Evolutionary conservation across 2,113 vertebrate species (phyloP), one percentile per base, ranked within the genome.

Genomic region (Trichechus manatus): DNA sequence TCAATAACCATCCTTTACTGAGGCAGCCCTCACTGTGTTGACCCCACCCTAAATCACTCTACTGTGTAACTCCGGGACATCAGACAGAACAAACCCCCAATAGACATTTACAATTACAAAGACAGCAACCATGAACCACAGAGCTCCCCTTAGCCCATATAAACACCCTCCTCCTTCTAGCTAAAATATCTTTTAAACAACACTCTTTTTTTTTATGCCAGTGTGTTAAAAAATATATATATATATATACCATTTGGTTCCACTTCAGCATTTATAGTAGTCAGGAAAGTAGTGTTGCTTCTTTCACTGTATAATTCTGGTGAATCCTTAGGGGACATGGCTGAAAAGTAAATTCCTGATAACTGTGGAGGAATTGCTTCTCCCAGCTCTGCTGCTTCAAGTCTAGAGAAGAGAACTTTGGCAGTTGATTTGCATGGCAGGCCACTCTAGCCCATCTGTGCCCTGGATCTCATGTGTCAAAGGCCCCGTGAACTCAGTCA

Each of bases 361-460:
- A 91, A 59, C 64, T 23, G 4, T 31, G 59, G 89, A 86, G 74
- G 83, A 42, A 72, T 47, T 61, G 83, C 59, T 94, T 77, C 89
- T 68, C 17, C 83, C n/a, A 44, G 80, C 84, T 97, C 36, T 74
- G 53, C 31, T 70, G 89, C 88, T 91, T 90, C 64, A 81, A 89
- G 80, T 75, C 95, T 96, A 85, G 70, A 68, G 39, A 93, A 68
- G 50, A 72, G 85, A 66, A 80, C 27, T 64, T 89, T 97, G 94
- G 96, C 96, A 96, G 91, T 85, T 39, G 1, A 2, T 63, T 47
- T 23, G 36, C 23, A 1, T 3, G 31, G 61, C 72, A 29, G 70
- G 94, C 94, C 97, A 97, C 89, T 56, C 0, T 3, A 92, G 77
- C 94, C 97, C 97, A 97, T 97, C 97, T 97, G 98, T 96, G 95